Conservation (phyloP, 2,888 invertebrate species). For the Pherbina coryleti region DNA sequence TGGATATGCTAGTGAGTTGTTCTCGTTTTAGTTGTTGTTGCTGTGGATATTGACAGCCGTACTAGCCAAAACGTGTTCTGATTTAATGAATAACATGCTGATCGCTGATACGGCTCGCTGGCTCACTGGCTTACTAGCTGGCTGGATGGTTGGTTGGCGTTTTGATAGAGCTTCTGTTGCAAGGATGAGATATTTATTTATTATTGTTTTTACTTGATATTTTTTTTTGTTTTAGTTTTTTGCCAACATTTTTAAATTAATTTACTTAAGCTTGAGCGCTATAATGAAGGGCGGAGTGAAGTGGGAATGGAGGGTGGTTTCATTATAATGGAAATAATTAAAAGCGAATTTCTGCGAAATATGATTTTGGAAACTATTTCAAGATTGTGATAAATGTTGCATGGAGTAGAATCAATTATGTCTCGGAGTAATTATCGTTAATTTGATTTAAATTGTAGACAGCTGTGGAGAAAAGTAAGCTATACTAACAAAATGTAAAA, state of each 20-base stretch:
- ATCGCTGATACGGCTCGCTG: slow-evolving; percentile 41
- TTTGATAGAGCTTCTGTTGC: neutral
- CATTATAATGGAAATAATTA: slow-evolving; percentile 6
- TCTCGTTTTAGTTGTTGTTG: slow-evolving; percentile 28
- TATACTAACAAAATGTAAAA: no score
- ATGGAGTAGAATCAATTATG: no score
- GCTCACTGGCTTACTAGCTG: neutral
- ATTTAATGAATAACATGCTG: slow-evolving; percentile 57
- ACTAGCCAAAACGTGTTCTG: slow-evolving; percentile 58
- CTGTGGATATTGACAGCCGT: slow-evolving; percentile 43
- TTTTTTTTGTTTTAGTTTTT: no score
- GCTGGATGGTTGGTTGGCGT: neutral
- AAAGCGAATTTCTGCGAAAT: neutral
- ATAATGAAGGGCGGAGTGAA: neutral
- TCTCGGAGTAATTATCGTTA: no score
- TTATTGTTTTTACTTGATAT: neutral
- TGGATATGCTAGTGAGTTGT: slow-evolving; percentile 22
- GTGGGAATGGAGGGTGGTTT: neutral
- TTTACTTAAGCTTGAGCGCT: neutral
- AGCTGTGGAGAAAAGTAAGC: no score
- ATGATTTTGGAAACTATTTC: neutral
- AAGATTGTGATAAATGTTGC: neutral
- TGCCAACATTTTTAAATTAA: neutral
- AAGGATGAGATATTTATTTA: neutral
- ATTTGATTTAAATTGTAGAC: no score